A percentile compares a stretch with the other conserved stretches of the same genome.
These are phyloP conservation scores for Oryzias dopingdopingensis DNA, from an alignment of 2,797 vertebrate genomes.

Conservation along the genomic window DNA sequence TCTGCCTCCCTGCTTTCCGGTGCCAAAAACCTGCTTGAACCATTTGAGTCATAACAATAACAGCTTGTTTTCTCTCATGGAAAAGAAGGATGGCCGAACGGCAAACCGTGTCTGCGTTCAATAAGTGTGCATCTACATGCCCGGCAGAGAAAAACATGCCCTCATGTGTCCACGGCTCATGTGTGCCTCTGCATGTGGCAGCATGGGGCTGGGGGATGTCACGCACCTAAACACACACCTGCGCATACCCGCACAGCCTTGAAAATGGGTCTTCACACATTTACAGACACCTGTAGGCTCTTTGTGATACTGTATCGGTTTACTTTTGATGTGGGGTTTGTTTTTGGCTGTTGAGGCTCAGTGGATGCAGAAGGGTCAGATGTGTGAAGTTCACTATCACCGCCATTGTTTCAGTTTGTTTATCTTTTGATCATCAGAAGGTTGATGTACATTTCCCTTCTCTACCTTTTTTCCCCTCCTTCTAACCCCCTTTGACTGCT, in stretches of 20 bases:
- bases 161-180: conserved; percentile 30
- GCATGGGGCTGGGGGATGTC: conserved; percentile 10
- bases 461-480: background rate
- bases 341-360: conserved; percentile 44
- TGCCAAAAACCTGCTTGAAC: conserved; percentile 54
- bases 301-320: conserved; percentile 48
- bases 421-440: conserved; percentile 13
- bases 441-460: background rate
- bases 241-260: conserved; percentile 20
- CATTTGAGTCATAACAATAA: conserved; percentile 54
- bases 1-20: conserved; percentile 12
- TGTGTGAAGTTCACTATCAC: conserved; percentile 31
- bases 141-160: conserved; percentile 26
- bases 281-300: conserved; percentile 47
- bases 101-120: conserved; percentile 15
- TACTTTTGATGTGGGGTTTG: conserved; percentile 52
- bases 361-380: conserved; percentile 29
- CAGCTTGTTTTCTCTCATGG: conserved; percentile 49
- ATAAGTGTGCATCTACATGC: conserved; percentile 21
- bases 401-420: conserved; percentile 33
- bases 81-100: conserved; percentile 22
- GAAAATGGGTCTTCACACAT: conserved; percentile 8
- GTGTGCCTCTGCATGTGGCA: conserved; percentile 29
- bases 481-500: background rate
- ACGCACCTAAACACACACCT: conserved; percentile 17